phyloP scores from a whole-genome alignment of 2,113 vertebrate genomes.

The Alosa alosa region DNA sequence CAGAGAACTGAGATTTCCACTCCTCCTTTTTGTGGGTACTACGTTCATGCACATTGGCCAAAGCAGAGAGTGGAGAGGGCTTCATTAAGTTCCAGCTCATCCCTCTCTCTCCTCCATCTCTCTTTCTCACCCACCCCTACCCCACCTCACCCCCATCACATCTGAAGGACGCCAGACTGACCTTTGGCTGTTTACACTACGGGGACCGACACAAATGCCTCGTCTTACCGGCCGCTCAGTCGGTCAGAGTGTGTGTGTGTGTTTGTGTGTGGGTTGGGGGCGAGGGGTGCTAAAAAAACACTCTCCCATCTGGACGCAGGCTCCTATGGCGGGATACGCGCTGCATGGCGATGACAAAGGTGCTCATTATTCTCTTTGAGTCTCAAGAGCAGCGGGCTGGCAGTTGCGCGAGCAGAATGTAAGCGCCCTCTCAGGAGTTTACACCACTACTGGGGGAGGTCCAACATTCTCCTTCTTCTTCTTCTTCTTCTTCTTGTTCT shows the following conservation, averaged over 20 bases:
- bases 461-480: neutral
- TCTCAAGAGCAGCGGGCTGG: neutral
- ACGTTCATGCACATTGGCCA: neutral
- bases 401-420: neutral
- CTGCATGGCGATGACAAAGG: neutral
- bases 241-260: neutral
- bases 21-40: neutral
- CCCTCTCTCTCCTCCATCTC: neutral
- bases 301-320: neutral
- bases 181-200: conserved; percentile 10
- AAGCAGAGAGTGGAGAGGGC: neutral
- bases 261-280: neutral
- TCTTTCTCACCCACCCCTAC: neutral
- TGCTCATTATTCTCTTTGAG: conserved; percentile 7
- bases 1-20: neutral
- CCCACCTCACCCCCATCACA: neutral
- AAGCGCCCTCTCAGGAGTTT: neutral
- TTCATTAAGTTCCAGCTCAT: neutral
- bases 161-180: conserved; percentile 7
- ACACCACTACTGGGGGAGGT: neutral
- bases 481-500: no score
- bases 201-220: neutral
- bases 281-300: neutral
- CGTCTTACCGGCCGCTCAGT: neutral
- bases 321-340: neutral